These are phyloP conservation scores for Campaea margaritaria DNA, from an alignment of 2,888 invertebrate genomes.

Conservation along the genomic window DNA sequence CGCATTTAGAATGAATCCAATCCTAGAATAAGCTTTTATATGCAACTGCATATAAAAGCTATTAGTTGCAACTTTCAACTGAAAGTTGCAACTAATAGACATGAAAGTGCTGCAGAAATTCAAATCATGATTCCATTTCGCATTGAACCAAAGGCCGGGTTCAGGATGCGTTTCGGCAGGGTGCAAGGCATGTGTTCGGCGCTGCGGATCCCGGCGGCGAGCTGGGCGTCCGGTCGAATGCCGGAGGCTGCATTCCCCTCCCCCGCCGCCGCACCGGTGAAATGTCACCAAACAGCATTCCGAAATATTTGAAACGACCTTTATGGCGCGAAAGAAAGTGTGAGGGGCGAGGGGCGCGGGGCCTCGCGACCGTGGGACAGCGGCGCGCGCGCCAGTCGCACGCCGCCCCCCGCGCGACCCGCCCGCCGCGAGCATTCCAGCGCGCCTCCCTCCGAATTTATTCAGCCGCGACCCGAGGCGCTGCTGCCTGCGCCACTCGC, in stretches of 20 bases:
- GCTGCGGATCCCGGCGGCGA: conserved; percentile 49
- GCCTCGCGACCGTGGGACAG: conserved; percentile 88
- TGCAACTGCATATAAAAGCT: too few species aligned
- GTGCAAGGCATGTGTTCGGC: conserved; percentile 48
- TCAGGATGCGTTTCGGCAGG: conserved; percentile 8
- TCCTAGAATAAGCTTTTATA: background rate
- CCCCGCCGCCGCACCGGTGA: conserved; percentile 74
- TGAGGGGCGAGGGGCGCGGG: conserved; percentile 75
- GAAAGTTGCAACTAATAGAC: too few species aligned
- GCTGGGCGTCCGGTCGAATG: conserved; percentile 62
- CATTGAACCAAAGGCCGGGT: conserved; percentile 4
- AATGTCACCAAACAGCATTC: conserved; percentile 85
- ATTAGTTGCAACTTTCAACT: too few species aligned
- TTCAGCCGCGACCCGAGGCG: conserved; percentile 76
- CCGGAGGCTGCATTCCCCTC: conserved; percentile 73
- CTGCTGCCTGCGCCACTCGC: conserved; percentile 23
- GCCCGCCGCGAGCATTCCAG: conserved; percentile 77
- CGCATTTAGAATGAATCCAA: background rate
- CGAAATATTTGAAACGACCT: conserved; percentile 86
- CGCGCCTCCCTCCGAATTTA: conserved; percentile 83
- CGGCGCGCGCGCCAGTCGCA: conserved; percentile 85
- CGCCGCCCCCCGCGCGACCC: conserved; percentile 74
- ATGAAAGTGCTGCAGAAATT: background rate
- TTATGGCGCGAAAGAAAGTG: conserved; percentile 86
- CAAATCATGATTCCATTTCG: background rate